Evolutionary conservation across 2,797 vertebrate species (phyloP), one percentile per base, ranked within the genome.

Genomic region (Gallinago solitaria): DNA sequence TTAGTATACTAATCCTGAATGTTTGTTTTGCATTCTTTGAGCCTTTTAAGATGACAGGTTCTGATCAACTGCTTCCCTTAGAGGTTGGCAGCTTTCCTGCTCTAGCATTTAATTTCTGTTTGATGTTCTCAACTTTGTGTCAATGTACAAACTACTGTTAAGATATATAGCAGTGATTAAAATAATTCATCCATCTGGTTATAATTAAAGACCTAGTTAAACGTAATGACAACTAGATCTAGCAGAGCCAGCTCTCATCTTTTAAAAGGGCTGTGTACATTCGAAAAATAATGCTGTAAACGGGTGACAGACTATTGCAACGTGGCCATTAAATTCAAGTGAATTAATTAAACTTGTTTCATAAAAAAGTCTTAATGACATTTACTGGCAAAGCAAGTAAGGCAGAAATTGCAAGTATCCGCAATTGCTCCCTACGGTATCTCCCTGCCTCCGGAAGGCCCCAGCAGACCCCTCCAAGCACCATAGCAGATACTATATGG

Each of bases 151-250:
- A 97, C 98, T 98, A 98, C 97, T 97, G 98, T 98, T 98, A 98
- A 98, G 97, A 98, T 97, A 98, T 97, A 98, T 97, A 98, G 96
- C 97, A 94, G 96, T 4, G 95, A 98, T 98, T 98, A 98, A 98
- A 98, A 98, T 98, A 98, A 98, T 98, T 98, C 97, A 98, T 97
- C 97, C 98, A 98, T 98, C 98, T 98, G 97, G 94, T 97, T 98
- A 98, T 98, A 98, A 98, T 98, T 98, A 98, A 98, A 98, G 98
- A 95, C 95, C 96, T 91, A 96, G 96, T 97, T 97, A 97, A 97
- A 97, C 16, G 48, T 97, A 98, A 98, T 97, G 98, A 98, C 97
- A 98, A 98, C 96, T 98, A 98, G 97, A 98, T 98, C 97, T 96
- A 97, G 94, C 93, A 96, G 92, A 96, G 93, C 75, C 83, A 95